Percentiles rank a stretch among this genome's conserved stretches.
Conservation (phyloP, 2,888 invertebrate genomes). For the Drosophila cracens region DNA sequence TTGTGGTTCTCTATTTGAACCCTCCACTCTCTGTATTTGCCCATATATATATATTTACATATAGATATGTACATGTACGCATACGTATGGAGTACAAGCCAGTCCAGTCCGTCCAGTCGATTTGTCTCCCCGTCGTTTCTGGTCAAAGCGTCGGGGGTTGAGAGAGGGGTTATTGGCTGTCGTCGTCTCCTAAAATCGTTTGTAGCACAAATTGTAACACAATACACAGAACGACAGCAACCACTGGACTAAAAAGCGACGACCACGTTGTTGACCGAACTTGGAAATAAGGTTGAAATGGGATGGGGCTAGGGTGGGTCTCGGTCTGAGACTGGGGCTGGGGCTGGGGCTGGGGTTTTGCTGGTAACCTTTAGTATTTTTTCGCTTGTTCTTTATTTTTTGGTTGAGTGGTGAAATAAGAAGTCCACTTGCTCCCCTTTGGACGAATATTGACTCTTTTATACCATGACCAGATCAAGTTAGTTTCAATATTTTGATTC, state of each 20-base stretch:
- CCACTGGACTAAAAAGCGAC: constrained; percentile 27
- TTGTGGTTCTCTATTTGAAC: constrained; percentile 36
- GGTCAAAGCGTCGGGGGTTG: constrained; percentile 24
- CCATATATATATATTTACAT: constrained; percentile 10
- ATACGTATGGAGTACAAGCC: constrained; percentile 8
- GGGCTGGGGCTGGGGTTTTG: not conserved
- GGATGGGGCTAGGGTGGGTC: constrained; percentile 8
- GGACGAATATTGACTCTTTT: constrained; percentile 5
- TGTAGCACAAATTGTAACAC: constrained; percentile 63
- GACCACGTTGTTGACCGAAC: constrained; percentile 13
- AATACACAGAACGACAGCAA: constrained; percentile 50
- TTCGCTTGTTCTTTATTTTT: constrained; percentile 1
- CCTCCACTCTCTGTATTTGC: constrained; percentile 16
- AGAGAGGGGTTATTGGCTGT: constrained; percentile 15
- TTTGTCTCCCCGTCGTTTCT: constrained; percentile 31
- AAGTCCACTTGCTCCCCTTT: constrained; percentile 21
- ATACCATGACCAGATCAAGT: constrained; percentile 9
- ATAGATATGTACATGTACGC: constrained; percentile 23
- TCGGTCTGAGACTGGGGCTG: not conserved
- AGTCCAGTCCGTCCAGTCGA: constrained; percentile 38
- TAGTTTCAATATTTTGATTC: constrained; percentile 23
- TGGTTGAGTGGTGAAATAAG: constrained; percentile 23
- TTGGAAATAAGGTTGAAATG: constrained; percentile 46
- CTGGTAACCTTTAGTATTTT: constrained; percentile 12
- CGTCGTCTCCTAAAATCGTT: constrained; percentile 50